Base-by-base conservation (phyloP, 2,797 vertebrate genomes). In the Peromyscus eremicus region DNA sequence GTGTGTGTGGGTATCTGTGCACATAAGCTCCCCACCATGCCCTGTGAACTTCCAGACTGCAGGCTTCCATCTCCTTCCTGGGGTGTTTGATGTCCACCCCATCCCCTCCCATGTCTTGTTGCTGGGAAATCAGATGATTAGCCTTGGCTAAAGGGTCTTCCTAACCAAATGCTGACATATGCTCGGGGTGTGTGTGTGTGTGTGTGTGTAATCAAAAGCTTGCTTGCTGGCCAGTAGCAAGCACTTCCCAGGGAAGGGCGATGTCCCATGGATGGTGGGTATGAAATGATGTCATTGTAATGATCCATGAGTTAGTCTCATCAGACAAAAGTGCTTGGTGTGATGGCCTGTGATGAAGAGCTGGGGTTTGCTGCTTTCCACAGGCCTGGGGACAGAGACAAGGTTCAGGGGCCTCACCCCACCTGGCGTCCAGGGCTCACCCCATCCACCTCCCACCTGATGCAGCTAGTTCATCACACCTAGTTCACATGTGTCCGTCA, bases 81-180 rank as follows among this genome's bases (percentile, higher is more conserved):
- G 27, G 49, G 43, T 90, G 46, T 60, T 55, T 43, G 16, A 93
- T 70, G 64, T 9, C 68, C 34, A 70, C 7, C n/a, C 43, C 25
- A 9, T 17, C 3, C 68, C 55, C 1, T 46, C 32, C 43, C 62
- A 43, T n/a, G 91, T 32, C 94, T 70, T 49, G 5, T 40, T 97
- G 93, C 94, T 94, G 64, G 70, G 89, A 94, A 96, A 55, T 95
- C 94, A 96, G 87, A n/a, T 76, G 95, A 70, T 91, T 86, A 62
- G 68, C 64, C 68, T 77, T 68, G 82, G 68, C 91, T 96, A 37
- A 97, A 76, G 75, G 82, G 64, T 76, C 86, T 94, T 52, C 5
- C 5, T 96, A 92, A 80, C 86, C 94, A 96, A 82, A 89, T 90
- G 60, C 93, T 93, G 96, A 87, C 88, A 87, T 27, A 91, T 46